These are phyloP conservation scores for Tyto alba DNA, from an alignment of 2,113 vertebrate species.

Conservation along the genomic window DNA sequence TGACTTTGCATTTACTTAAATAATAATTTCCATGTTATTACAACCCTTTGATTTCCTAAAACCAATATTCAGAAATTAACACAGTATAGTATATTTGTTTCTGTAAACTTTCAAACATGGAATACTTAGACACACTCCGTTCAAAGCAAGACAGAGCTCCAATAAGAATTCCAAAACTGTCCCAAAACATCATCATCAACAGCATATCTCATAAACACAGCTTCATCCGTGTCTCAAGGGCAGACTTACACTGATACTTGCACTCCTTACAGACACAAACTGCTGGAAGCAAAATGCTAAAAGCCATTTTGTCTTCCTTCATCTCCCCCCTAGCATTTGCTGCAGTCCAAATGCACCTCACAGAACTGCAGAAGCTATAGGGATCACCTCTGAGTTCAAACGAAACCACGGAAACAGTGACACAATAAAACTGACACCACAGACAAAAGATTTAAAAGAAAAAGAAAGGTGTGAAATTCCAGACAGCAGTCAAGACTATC, in stretches of 20 bases:
- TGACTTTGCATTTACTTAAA: neutral
- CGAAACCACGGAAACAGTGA: neutral
- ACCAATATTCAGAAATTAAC: neutral
- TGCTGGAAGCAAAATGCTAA: constrained; percentile 11
- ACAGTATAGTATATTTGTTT: neutral
- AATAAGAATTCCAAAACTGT: neutral
- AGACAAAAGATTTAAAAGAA: neutral
- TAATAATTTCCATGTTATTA: neutral
- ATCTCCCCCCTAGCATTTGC: neutral
- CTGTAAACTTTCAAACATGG: neutral
- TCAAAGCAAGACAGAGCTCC: neutral
- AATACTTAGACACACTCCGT: neutral
- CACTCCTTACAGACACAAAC: neutral
- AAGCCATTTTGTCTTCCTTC: neutral
- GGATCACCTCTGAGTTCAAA: neutral
- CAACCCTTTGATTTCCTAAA: neutral
- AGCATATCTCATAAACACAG: neutral
- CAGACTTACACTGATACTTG: neutral
- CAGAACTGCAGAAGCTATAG: neutral
- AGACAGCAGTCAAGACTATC: neutral
- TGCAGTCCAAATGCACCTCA: neutral
- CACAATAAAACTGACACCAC: neutral
- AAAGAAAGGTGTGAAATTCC: accelerated
- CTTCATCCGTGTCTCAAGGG: neutral
- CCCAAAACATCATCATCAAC: neutral